phyloP scores from a whole-genome alignment of 2,113 vertebrate species.

The Telmatochromis brachygnathus region DNA sequence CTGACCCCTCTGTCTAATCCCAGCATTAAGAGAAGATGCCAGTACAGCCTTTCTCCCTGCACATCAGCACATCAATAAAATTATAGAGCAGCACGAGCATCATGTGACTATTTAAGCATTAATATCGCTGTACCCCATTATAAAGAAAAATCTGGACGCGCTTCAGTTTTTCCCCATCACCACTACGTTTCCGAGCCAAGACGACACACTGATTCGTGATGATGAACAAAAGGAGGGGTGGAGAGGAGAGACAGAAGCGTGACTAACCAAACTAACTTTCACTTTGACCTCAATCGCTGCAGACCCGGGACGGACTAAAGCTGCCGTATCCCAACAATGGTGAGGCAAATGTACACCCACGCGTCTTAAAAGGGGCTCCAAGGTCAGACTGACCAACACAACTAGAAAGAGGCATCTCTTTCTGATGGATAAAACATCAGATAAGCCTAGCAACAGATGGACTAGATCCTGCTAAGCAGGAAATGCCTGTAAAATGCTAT shows the following conservation, averaged over 20 bases:
- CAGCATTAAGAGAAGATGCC: neutral
- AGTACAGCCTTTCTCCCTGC: neutral
- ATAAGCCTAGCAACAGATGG: constrained; percentile 49
- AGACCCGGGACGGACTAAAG: constrained; percentile 3
- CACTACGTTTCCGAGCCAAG: neutral
- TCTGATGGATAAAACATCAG: constrained; percentile 18
- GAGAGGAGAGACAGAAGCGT: neutral
- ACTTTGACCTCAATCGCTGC: constrained; percentile 42
- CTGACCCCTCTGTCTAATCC: neutral
- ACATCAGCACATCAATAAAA: neutral
- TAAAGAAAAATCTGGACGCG: neutral
- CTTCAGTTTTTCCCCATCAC: neutral
- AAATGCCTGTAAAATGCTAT: constrained; percentile 32
- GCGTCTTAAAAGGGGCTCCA: constrained; percentile 27
- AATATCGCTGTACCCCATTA: neutral
- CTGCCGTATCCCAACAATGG: constrained; percentile 19
- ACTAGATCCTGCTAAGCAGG: constrained; percentile 20
- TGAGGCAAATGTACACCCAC: constrained; percentile 25
- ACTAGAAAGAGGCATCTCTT: neutral
- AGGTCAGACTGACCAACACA: constrained; percentile 37
- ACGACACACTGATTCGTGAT: neutral
- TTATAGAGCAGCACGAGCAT: neutral
- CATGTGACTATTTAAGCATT: neutral
- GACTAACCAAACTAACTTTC: constrained; percentile 35
- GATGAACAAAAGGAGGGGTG: neutral